Percentiles rank a stretch among this genome's conserved stretches.
These are phyloP conservation scores for Apantesis nais DNA, from an alignment of 2,888 invertebrate genomes.

Conservation along the genomic window DNA sequence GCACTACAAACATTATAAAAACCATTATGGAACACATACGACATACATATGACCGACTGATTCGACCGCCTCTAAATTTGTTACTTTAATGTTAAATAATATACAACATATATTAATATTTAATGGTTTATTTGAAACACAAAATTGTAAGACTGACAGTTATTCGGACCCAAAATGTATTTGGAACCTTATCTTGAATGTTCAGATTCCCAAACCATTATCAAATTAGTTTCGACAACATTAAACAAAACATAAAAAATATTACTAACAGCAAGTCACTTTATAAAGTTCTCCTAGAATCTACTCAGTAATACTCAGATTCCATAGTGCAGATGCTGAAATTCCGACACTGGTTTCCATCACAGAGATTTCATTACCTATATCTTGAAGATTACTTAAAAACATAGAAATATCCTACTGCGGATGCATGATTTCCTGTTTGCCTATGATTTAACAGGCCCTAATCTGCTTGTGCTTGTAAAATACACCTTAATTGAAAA, in stretches of 20 bases:
- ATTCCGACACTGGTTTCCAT: slow-evolving; percentile 78
- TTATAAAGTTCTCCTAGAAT: slow-evolving; percentile 75
- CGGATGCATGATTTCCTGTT: slow-evolving; percentile 76
- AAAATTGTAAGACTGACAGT: slow-evolving; percentile 83
- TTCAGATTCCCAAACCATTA: slow-evolving; percentile 76
- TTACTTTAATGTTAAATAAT: not conserved
- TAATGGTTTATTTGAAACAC: slow-evolving; percentile 84
- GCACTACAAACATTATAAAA: too few species aligned
- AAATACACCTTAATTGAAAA: slow-evolving; percentile 71
- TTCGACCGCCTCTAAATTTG: too few species aligned
- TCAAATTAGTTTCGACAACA: slow-evolving; percentile 82
- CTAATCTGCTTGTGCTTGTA: slow-evolving; percentile 72
- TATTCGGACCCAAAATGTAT: slow-evolving; percentile 77
- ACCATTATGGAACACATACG: too few species aligned
- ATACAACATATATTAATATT: slow-evolving; percentile 51
- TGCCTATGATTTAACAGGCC: slow-evolving; percentile 67
- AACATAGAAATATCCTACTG: slow-evolving; percentile 76
- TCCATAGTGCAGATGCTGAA: slow-evolving; percentile 73
- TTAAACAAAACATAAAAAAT: slow-evolving; percentile 81
- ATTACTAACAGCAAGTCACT: slow-evolving; percentile 82
- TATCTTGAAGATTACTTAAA: slow-evolving; percentile 73
- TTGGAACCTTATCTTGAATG: slow-evolving; percentile 66
- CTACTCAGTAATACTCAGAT: slow-evolving; percentile 82
- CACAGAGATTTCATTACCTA: slow-evolving; percentile 82
- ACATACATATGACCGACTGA: too few species aligned